These are phyloP conservation scores for Anagrus nilaparvatae DNA, from an alignment of 1,140 invertebrate genomes.

Conservation along the genomic window DNA sequence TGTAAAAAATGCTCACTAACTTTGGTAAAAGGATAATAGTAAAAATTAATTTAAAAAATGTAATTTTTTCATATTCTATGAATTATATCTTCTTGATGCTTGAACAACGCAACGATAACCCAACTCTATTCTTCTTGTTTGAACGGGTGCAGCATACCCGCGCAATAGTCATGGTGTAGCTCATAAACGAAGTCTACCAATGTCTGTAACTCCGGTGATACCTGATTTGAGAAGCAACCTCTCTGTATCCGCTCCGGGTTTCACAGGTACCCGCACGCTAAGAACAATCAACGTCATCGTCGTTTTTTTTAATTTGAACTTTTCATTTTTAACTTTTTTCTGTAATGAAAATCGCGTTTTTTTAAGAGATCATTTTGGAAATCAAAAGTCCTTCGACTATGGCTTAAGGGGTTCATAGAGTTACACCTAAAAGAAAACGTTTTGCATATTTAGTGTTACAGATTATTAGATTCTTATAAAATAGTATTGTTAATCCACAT, in stretches of 20 bases:
- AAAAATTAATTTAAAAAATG: slow-evolving; percentile 24
- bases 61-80: slow-evolving; percentile 40
- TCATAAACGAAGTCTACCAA: slow-evolving; percentile 70
- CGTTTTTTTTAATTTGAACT: slow-evolving; percentile 14
- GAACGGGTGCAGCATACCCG: slow-evolving; percentile 42
- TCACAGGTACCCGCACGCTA: slow-evolving; percentile 46
- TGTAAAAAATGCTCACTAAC: too few species aligned
- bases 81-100: slow-evolving; percentile 41
- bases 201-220: slow-evolving; percentile 65
- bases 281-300: slow-evolving; percentile 9
- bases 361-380: not conserved
- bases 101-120: slow-evolving; percentile 18
- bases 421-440: too few species aligned
- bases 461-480: too few species aligned
- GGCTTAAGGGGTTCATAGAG: slow-evolving; percentile 9
- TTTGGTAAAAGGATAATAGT: not conserved
- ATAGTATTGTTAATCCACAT: too few species aligned
- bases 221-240: slow-evolving; percentile 73
- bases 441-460: too few species aligned
- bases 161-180: slow-evolving; percentile 75
- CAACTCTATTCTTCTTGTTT: not conserved
- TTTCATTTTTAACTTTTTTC: not conserved
- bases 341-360: slow-evolving; percentile 3
- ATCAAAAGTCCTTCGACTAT: slow-evolving; percentile 11
- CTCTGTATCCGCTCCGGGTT: slow-evolving; percentile 49